These are phyloP conservation scores for Lytechinus variegatus DNA, from an alignment of 35 echinoderm and acorn worm genomes.

Conservation along the genomic window DNA sequence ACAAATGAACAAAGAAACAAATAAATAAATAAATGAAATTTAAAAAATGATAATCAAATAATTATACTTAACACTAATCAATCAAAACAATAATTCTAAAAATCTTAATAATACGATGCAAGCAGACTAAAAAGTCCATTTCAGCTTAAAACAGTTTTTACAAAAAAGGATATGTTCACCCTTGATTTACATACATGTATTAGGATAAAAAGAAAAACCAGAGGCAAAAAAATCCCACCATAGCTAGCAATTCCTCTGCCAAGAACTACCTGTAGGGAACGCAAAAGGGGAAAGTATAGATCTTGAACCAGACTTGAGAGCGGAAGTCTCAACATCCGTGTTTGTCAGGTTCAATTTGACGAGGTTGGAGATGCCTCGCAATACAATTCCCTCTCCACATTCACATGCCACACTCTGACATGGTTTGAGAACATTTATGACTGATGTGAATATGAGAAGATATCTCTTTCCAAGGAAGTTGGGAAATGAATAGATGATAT, in stretches of 20 bases:
- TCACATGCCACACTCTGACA: neutral
- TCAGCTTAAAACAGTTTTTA: neutral
- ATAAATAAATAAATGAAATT: too few relatives aligned
- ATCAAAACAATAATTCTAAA: too few relatives aligned
- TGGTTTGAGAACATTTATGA: neutral
- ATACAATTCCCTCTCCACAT: neutral
- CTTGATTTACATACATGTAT: neutral
- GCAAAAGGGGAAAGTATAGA: neutral
- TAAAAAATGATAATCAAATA: too few relatives aligned
- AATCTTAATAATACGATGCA: neutral
- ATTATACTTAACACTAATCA: too few relatives aligned
- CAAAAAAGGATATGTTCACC: neutral
- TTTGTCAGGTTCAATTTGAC: conserved; percentile 27
- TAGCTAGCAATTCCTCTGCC: neutral
- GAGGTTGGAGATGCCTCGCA: neutral
- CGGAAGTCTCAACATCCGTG: conserved; percentile 41
- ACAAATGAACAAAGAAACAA: too few relatives aligned
- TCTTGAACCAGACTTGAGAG: neutral
- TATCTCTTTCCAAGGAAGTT: neutral
- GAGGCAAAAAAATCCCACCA: neutral
- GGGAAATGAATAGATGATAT: neutral
- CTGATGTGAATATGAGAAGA: neutral
- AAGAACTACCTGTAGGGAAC: neutral
- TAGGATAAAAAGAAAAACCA: neutral
- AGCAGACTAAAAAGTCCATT: neutral